Evolutionary conservation across 2,888 invertebrate species (phyloP), one percentile per base, ranked within the genome.

Genomic region (Synanthedon andrenaeformis): DNA sequence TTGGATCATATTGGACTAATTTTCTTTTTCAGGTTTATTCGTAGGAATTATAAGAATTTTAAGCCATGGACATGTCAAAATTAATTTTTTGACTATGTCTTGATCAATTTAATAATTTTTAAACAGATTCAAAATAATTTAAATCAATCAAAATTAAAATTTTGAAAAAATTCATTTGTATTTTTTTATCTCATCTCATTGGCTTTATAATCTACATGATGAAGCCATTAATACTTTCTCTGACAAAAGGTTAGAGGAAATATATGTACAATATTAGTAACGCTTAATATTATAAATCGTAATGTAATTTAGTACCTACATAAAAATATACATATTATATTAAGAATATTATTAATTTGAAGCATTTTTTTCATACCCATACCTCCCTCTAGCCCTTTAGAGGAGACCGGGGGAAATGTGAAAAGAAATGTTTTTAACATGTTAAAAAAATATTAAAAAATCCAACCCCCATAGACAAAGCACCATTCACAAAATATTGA

Each of bases 341-440:
- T 52, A 52, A 23, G 4, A 19, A 49, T 48, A 45, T 12, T 50
- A 53, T 53, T 50, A 12, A 48, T 53, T 42, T 12, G 13, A 14
- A 49, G 49, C 49, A 6, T 49, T 17, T 49, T 49, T 49, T 49
- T 48, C 83, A 79, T 83, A 83, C 83, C 83, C 82, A 79, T 68
- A 77, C 76, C 79, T 73, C 73, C 77, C 82, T 83, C 82, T 83
- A 82, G 81, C 82, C 81, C 83, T 83, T 83, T 82, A 77, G 72
- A 69, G 71, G 69, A 70, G 69, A 68, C 71, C 74, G 65, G 64
- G 65, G 64, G 71, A 69, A 73, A 76, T 72, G 75, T 72, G 74
- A 64, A 76, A 70, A 66, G 67, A 65, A 64, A 64, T 49, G 4
- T 49, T 17, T n/a, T 13, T 6, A 45, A 45, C 13, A 45, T 45